Evolutionary conservation across 2,888 invertebrate genomes (phyloP).

Genomic region (Polylopha cassiicola): DNA sequence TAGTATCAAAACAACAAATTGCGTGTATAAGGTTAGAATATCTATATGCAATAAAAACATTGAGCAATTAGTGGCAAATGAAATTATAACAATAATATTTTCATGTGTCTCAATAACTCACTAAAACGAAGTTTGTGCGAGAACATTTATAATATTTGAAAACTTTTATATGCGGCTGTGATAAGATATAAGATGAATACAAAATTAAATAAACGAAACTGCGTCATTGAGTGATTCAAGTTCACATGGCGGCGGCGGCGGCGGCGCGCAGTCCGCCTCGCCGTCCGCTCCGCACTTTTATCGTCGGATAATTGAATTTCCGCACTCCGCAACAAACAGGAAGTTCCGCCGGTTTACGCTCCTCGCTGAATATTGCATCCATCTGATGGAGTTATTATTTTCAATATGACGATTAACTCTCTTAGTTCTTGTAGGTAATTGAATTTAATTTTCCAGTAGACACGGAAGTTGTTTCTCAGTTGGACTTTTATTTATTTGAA

Average conservation of each 20-base stretch:
- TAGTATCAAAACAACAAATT: too few relatives aligned
- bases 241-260: slow-evolving; percentile 16
- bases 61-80: too few relatives aligned
- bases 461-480: too few relatives aligned
- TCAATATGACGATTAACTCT: slow-evolving; percentile 44
- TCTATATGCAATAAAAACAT: too few relatives aligned
- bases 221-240: slow-evolving; percentile 22
- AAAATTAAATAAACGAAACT: slow-evolving; percentile 16
- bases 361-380: slow-evolving; percentile 56
- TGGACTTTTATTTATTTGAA: too few relatives aligned
- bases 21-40: too few relatives aligned
- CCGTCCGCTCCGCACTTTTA: slow-evolving; percentile 52
- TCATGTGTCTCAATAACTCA: too few relatives aligned
- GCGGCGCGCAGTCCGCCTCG: too few relatives aligned
- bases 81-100: too few relatives aligned
- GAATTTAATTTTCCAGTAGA: too few relatives aligned
- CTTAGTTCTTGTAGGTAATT: slow-evolving; percentile 14
- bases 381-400: slow-evolving; percentile 59
- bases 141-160: too few relatives aligned
- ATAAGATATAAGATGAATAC: slow-evolving; percentile 11
- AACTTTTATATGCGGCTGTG: slow-evolving; percentile 12
- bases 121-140: too few relatives aligned
- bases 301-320: slow-evolving; percentile 72
- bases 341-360: slow-evolving; percentile 55
- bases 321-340: slow-evolving; percentile 67